Evolutionary conservation across 2,888 invertebrate species (phyloP).

Genomic region (Parapristionchus giblindavisi): DNA sequence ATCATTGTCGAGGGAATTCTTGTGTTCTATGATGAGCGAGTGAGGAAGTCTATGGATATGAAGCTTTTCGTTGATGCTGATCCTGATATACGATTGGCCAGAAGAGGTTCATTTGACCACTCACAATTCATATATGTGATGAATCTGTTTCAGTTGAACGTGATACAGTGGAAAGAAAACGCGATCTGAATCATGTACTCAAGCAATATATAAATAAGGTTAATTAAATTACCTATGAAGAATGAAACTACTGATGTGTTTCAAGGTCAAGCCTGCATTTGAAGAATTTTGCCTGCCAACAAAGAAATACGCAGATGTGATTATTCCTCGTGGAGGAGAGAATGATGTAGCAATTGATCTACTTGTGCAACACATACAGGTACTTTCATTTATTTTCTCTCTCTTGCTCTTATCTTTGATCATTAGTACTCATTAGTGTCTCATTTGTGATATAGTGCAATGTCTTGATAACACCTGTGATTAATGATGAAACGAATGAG

Average conservation of each 20-base stretch:
- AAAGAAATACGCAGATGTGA: conserved; percentile 99
- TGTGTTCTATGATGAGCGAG: conserved; percentile 94
- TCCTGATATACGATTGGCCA: conserved; percentile 92
- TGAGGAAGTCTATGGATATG: conserved; percentile 95
- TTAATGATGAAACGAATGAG: too few species aligned
- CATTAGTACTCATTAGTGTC: background rate
- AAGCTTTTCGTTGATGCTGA: conserved; percentile 99
- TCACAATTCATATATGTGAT: background rate
- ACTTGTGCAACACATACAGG: conserved; percentile 95
- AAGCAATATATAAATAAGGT: conserved; percentile 81
- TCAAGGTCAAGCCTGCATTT: conserved; percentile 93
- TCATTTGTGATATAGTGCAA: too few species aligned
- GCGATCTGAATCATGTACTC: conserved; percentile 91
- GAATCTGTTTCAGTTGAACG: conserved; percentile 81
- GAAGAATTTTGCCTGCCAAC: conserved; percentile 83
- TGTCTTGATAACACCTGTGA: too few species aligned
- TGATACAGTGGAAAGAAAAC: conserved; percentile 91
- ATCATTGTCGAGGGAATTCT: conserved; percentile 89
- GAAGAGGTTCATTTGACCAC: conserved; percentile 88
- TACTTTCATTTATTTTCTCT: conserved; percentile 13
- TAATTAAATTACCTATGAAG: background rate
- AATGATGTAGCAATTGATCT: conserved; percentile 93
- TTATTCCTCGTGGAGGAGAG: conserved; percentile 97
- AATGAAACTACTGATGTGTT: conserved; percentile 22
- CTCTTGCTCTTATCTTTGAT: background rate